A percentile compares a stretch with the other conserved stretches of the same genome.
phyloP scores from a whole-genome alignment of 2,888 invertebrate genomes.

The Dascillus cervinus region DNA sequence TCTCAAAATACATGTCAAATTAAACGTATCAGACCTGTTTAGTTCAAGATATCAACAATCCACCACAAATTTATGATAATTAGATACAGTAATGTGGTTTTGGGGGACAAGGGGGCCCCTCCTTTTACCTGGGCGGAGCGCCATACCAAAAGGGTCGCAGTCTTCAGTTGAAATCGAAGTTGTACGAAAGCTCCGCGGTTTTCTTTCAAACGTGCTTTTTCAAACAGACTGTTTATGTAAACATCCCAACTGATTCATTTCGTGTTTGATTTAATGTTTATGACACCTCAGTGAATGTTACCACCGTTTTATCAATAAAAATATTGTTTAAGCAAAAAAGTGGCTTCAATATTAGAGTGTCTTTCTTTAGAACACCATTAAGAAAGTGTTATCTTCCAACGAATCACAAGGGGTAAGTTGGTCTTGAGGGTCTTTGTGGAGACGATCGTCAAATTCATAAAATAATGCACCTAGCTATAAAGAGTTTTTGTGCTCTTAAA shows the following conservation, averaged over 20 bases:
- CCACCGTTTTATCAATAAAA: too few relatives aligned
- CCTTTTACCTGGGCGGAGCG: slow-evolving; percentile 23
- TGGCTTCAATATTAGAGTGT: too few relatives aligned
- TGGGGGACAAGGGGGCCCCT: slow-evolving; percentile 28
- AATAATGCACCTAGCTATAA: too few relatives aligned
- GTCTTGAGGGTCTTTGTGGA: too few relatives aligned
- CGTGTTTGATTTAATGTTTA: too few relatives aligned
- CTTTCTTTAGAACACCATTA: too few relatives aligned
- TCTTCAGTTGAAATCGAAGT: slow-evolving; percentile 24
- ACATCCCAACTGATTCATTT: slow-evolving; percentile 1
- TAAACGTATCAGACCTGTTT: slow-evolving; percentile 30
- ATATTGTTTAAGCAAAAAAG: too few relatives aligned
- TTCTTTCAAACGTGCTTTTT: slow-evolving; percentile 1
- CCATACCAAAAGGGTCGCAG: slow-evolving; percentile 26
- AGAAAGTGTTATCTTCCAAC: too few relatives aligned
- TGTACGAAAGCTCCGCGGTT: slow-evolving; percentile 18
- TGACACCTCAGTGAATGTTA: too few relatives aligned
- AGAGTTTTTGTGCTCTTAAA: too few relatives aligned
- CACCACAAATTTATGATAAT: slow-evolving; percentile 39
- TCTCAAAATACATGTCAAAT: not conserved
- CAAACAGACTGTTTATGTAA: slow-evolving; percentile 2
- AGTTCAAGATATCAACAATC: slow-evolving; percentile 27
- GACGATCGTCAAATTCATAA: too few relatives aligned
- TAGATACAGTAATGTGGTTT: slow-evolving; percentile 35
- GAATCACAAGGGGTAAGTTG: too few relatives aligned